Evolutionary conservation across 2,797 vertebrate genomes (phyloP), one percentile per base, ranked within the genome.

Genomic region (Microctenopoma lineatum): DNA sequence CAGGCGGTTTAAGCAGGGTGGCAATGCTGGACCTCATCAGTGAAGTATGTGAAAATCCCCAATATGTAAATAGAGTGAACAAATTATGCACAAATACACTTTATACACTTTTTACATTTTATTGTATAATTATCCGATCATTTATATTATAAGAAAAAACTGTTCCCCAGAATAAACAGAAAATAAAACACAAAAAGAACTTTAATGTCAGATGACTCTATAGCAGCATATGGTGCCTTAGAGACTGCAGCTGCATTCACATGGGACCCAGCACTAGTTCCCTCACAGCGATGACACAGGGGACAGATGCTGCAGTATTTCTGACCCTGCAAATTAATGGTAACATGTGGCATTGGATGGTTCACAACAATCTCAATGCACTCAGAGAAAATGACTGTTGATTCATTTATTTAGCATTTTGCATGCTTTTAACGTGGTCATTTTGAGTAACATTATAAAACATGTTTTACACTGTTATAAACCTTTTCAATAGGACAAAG

Each of bases 211-310:
- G 65, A 79, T 82, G 81, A 84, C 83, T 83, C 79, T 54, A 79
- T 69, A 81, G 62, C 50, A 74, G 74, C 85, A 89, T 89, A 87
- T 83, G 85, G 84, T 67, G 65, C 75, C 46, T 57, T 51, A 16
- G 69, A 76, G 80, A 84, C 82, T 79, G 93, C 91, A 89, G 88
- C 92, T 95, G 95, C 94, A 94, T 92, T 94, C 92, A 93, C 93
- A 93, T 80, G 82, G 92, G 93, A 86, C 87, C 66, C 0, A 51
- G 85, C 91, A 89, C 91, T 90, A 92, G 93, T 91, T 92, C 87
- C 90, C 89, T 74, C 70, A 91, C 94, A 91, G 91, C 91, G 91
- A 82, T 86, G 67, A 90, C 92, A 77, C 88, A 81, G 80, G 84
- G 91, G 84, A 83, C 86, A 85, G 91, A 94, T 89, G 91, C 83